Evolutionary conservation across 2,888 invertebrate genomes (phyloP), one percentile per base, ranked within the genome.

Genomic region (Eristalis tenax): DNA sequence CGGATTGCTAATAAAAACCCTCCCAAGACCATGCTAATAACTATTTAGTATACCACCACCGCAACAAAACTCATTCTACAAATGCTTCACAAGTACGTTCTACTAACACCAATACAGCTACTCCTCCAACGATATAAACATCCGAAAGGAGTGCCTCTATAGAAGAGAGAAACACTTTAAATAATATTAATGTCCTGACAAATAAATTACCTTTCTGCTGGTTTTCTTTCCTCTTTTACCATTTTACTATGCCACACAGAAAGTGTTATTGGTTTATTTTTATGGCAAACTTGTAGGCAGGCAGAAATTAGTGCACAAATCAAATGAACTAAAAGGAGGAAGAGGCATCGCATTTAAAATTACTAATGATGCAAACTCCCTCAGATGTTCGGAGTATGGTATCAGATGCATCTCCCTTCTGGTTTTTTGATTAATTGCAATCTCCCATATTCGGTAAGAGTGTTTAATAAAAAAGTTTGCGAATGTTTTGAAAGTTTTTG

Each of bases 121-220:
- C 76, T 85, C 69, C 82, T 78, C 75, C 64, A 70, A 74, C 50
- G 74, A 83, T 78, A 83, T 78, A 83, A 86, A 86, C 86, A 86
- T 74, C 86, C 71, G 74, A 82, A 86, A 86, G 86, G 86, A 86
- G 86, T 86, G 73, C 82, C 81, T 73, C 83, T 83, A 69, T 57
- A 70, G 59, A 68, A 78, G 74, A 66, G 61, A 70, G 78, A 86
- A 83, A 78, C 86, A 86, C 83, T 86, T 86, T 86, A 86, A 86
- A 86, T 86, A 86, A 86, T 86, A 86, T 86, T 86, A 83, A 86
- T 86, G 86, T 78, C 83, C 86, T 83, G 81, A 75, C 86, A 83
- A 86, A 86, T 86, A 86, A 86, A 86, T 86, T 86, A 86, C 86
- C 86, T 86, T 78, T 75, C 73, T 79, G 59, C 61, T 71, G 50